These are phyloP conservation scores for Pavo muticus DNA, from an alignment of 2,113 vertebrate genomes.

Conservation along the genomic window DNA sequence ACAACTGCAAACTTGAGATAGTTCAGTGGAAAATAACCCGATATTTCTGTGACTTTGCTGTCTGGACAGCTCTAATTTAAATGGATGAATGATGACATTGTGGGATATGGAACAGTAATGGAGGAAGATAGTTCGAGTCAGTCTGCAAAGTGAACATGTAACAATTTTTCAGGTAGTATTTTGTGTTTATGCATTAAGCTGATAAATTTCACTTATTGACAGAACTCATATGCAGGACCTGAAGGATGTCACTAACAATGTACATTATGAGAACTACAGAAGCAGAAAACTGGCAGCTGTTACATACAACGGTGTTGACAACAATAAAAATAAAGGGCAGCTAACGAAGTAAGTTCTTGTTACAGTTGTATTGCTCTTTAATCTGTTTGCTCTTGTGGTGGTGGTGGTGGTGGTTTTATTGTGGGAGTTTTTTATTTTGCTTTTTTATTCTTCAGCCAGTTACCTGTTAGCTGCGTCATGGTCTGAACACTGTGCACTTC, in stretches of 20 bases:
- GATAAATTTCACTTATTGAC: slow-evolving; percentile 14
- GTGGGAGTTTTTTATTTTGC: not conserved
- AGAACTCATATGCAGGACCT: slow-evolving; percentile 99
- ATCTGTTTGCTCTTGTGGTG: not conserved
- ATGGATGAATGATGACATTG: not conserved
- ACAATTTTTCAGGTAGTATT: not conserved
- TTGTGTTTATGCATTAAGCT: slow-evolving; percentile 18
- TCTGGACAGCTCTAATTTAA: not conserved
- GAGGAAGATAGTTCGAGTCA: not conserved
- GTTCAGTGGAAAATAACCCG: not conserved
- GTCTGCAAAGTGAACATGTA: not conserved
- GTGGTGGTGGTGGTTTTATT: not conserved
- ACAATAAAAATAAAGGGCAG: slow-evolving; percentile 95
- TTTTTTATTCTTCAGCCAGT: not conserved
- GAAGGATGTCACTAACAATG: slow-evolving; percentile 99
- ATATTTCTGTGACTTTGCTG: not conserved
- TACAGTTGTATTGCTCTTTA: not conserved
- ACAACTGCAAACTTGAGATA: not conserved
- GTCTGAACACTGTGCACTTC: not conserved
- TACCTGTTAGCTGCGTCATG: not conserved
- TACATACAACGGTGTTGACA: slow-evolving; percentile 96
- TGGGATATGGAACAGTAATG: not conserved
- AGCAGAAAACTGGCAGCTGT: slow-evolving; percentile 97
- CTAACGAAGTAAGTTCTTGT: slow-evolving; percentile 91
- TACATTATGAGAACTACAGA: slow-evolving; percentile 99